Conservation (phyloP, 2,797 vertebrate species). For the Sarcoramphus papa region DNA sequence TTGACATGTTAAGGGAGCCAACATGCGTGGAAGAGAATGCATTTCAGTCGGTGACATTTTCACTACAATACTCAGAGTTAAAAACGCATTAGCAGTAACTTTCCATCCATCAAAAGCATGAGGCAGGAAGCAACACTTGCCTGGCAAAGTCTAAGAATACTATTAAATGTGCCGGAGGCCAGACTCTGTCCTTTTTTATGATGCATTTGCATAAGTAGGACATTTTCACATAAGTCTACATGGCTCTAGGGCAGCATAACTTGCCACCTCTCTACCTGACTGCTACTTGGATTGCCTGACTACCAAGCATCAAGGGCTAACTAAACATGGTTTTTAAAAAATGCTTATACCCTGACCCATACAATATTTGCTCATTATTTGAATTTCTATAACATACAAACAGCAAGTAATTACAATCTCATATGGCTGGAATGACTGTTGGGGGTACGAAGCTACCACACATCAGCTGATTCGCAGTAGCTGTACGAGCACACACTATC, state of each 20-base stretch:
- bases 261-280: neutral
- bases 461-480: neutral
- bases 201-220: conserved; percentile 48
- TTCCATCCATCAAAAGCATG: conserved; percentile 27
- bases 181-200: conserved; percentile 43
- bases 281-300: neutral
- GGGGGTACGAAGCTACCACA: neutral
- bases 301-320: neutral
- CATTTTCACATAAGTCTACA: conserved; percentile 36
- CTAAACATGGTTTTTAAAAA: neutral
- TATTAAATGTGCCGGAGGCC: conserved; percentile 42
- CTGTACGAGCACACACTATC: neutral
- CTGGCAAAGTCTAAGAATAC: conserved; percentile 47
- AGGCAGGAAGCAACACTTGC: conserved; percentile 21
- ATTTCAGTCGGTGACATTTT: neutral
- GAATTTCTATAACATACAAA: neutral
- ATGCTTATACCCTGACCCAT: neutral
- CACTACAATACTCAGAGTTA: conserved; percentile 37
- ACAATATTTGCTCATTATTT: neutral
- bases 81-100: conserved; percentile 39
- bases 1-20: conserved; percentile 13
- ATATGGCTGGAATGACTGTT: neutral
- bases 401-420: neutral
- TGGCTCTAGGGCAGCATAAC: neutral
- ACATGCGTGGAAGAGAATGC: neutral